Evolutionary conservation across 2,888 invertebrate genomes (phyloP).

Genomic region (Pteria penguin): DNA sequence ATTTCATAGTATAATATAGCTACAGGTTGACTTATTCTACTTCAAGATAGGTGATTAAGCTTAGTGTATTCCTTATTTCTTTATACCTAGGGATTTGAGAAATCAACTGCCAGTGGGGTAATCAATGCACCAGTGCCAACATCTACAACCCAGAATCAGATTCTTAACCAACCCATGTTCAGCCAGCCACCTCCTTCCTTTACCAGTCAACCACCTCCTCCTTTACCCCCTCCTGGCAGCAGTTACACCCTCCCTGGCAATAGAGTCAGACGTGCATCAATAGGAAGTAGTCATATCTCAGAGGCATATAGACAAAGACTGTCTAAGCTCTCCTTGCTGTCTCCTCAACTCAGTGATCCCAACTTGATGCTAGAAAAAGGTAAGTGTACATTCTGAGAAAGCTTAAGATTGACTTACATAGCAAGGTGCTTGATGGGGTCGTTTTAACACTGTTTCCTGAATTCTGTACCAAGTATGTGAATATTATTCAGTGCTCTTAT

Average conservation of each 20-base stretch:
- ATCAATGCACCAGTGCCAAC: not conserved
- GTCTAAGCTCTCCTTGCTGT: slow-evolving; percentile 15
- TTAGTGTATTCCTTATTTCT: not conserved
- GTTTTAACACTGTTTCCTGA: too few relatives aligned
- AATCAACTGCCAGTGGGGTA: not conserved
- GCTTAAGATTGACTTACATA: too few relatives aligned
- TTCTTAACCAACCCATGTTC: not conserved
- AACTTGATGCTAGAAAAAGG: not conserved
- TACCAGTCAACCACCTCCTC: not conserved
- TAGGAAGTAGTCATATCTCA: slow-evolving; percentile 6
- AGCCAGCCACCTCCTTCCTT: not conserved
- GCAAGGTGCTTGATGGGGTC: too few relatives aligned
- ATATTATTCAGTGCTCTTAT: too few relatives aligned
- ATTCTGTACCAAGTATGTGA: too few relatives aligned
- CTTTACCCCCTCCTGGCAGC: too few relatives aligned
- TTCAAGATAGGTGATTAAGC: too few relatives aligned
- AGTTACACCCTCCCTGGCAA: too few relatives aligned
- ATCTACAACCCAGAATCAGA: not conserved
- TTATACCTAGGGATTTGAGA: slow-evolving; percentile 7
- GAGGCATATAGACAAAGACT: slow-evolving; percentile 25
- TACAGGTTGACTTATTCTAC: too few relatives aligned
- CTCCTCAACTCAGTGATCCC: not conserved
- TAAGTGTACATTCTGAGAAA: too few relatives aligned
- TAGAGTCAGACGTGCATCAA: not conserved
- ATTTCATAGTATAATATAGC: too few relatives aligned